phyloP scores from a whole-genome alignment of 2,113 vertebrate species.

The Baryphthengus martii region DNA sequence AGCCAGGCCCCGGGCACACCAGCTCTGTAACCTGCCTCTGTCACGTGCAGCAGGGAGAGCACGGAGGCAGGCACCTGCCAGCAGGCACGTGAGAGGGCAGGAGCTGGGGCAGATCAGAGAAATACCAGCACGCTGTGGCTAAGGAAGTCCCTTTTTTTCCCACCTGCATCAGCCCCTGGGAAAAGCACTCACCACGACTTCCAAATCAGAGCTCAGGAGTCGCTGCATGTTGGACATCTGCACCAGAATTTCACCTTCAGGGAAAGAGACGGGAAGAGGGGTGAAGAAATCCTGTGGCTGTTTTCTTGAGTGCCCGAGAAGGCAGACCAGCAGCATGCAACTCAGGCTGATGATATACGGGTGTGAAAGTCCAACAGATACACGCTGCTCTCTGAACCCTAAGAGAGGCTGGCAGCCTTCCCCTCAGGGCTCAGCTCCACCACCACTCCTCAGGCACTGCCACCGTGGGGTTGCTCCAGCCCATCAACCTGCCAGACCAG shows the following conservation, averaged over 20 bases:
- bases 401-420: not conserved
- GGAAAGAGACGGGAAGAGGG: not conserved
- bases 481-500: rapidly evolving
- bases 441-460: not conserved
- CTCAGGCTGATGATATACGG: not conserved
- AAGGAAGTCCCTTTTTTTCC: not conserved
- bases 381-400: not conserved
- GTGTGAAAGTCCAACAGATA: slow-evolving; percentile 31
- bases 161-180: not conserved
- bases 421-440: not conserved
- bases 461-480: rapidly evolving
- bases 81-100: not conserved
- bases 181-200: slow-evolving; percentile 81
- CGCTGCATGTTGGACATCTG: slow-evolving; percentile 87
- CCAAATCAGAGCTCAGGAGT: slow-evolving; percentile 82
- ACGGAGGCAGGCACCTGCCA: not conserved
- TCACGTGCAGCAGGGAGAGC: not conserved
- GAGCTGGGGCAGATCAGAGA: rapidly evolving
- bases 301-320: not conserved
- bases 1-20: not conserved
- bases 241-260: slow-evolving; percentile 86
- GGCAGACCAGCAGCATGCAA: not conserved
- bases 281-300: not conserved
- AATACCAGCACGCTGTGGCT: not conserved
- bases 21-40: not conserved